These are phyloP conservation scores for Himalopsyche kuldschensis DNA, from an alignment of 2,888 invertebrate species.

Conservation along the genomic window DNA sequence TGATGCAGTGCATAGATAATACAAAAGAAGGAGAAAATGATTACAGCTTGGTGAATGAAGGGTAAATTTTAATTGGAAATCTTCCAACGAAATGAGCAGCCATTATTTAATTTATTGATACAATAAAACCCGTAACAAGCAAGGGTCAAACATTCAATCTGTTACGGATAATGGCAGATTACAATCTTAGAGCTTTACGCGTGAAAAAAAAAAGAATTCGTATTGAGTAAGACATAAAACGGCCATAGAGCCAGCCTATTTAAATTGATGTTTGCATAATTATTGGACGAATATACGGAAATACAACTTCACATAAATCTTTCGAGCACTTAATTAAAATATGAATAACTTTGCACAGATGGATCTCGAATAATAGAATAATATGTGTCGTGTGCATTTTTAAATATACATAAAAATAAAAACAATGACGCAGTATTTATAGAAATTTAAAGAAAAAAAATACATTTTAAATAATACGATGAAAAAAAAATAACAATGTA, in stretches of 20 bases:
- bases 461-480: no score
- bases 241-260: background rate
- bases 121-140: slow-evolving; percentile 30
- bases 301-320: slow-evolving; percentile 26
- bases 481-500: no score
- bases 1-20: no score
- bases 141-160: slow-evolving; percentile 24
- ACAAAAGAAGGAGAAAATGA: background rate
- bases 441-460: no score
- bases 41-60: background rate
- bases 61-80: slow-evolving; percentile 36
- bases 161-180: slow-evolving; percentile 25
- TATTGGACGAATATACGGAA: slow-evolving; percentile 22
- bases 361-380: background rate
- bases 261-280: slow-evolving; percentile 2
- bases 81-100: slow-evolving; percentile 34
- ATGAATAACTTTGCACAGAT: slow-evolving; percentile 4
- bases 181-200: background rate
- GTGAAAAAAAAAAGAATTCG: background rate
- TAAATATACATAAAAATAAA: background rate
- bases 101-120: slow-evolving; percentile 36
- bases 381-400: background rate
- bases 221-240: background rate
- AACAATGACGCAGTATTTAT: no score
- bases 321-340: slow-evolving; percentile 25